phyloP scores from a whole-genome alignment of 92 coral and sea anemone genomes.

The Meandrina meandrites region DNA sequence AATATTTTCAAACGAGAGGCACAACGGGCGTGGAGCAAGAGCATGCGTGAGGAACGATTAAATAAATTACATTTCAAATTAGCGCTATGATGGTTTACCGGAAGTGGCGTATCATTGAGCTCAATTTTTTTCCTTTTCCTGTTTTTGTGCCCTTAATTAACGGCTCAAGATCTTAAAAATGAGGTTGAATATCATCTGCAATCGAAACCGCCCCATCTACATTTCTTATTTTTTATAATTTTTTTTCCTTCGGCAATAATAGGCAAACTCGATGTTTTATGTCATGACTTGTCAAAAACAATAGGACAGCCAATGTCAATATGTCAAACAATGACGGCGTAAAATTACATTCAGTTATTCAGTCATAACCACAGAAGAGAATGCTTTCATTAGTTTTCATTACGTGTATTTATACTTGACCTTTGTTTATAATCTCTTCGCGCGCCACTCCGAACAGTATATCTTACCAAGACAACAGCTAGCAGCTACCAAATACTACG shows the following conservation, averaged over 20 bases:
- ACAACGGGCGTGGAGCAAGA: neutral
- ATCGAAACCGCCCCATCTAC: neutral
- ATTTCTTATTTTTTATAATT: neutral
- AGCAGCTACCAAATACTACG: neutral
- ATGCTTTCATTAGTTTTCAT: neutral
- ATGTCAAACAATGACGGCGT: conserved; percentile 8
- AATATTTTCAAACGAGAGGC: neutral
- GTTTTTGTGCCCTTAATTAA: neutral
- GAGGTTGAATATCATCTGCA: neutral
- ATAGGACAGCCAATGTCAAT: conserved; percentile 15
- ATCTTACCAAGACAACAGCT: neutral
- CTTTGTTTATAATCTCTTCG: neutral
- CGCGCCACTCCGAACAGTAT: neutral
- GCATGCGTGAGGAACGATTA: neutral
- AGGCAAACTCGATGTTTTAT: neutral
- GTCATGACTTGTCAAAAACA: neutral
- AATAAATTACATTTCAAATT: neutral
- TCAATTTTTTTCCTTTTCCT: no score
- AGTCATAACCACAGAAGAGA: neutral
- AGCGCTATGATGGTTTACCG: conserved; percentile 14
- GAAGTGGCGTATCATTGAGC: neutral
- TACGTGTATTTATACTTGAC: conserved; percentile 40
- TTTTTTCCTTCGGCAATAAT: neutral
- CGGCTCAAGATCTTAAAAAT: neutral
- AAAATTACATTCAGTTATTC: conserved; percentile 15